These are phyloP conservation scores for Champsocephalus gunnari DNA, from an alignment of 2,797 vertebrate species.

Conservation along the genomic window DNA sequence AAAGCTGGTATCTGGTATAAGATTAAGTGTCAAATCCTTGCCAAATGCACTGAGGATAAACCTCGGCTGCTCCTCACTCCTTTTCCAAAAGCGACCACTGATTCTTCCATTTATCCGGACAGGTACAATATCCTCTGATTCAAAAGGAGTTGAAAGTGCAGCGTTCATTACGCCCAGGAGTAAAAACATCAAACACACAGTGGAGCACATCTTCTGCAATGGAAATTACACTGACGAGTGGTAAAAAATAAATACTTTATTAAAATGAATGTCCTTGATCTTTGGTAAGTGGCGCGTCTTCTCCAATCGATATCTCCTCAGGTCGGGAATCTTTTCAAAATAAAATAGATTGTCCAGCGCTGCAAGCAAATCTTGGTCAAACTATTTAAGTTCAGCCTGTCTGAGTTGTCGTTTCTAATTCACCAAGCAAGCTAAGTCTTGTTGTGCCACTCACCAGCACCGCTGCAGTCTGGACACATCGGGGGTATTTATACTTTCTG, in stretches of 20 bases:
- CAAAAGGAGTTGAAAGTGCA: slow-evolving; percentile 61
- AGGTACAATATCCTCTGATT: slow-evolving; percentile 83
- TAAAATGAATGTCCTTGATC: slow-evolving; percentile 12
- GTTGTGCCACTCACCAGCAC: slow-evolving; percentile 67
- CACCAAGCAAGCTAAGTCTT: slow-evolving; percentile 37
- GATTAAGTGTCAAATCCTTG: slow-evolving; percentile 83
- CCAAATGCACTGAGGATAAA: slow-evolving; percentile 88
- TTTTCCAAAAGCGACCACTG: slow-evolving; percentile 76
- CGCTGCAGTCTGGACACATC: slow-evolving; percentile 79
- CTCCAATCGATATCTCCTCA: slow-evolving; percentile 1
- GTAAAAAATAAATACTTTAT: slow-evolving; percentile 6
- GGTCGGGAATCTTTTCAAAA: slow-evolving; percentile 23
- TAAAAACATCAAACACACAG: slow-evolving; percentile 54
- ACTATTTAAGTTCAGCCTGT: slow-evolving; percentile 36
- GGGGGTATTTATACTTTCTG: slow-evolving; percentile 94
- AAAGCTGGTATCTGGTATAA: slow-evolving; percentile 90
- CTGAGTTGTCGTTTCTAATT: slow-evolving; percentile 21
- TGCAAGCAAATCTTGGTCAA: slow-evolving; percentile 53
- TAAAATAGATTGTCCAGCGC: slow-evolving; percentile 37
- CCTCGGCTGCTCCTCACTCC: slow-evolving; percentile 79
- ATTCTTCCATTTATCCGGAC: slow-evolving; percentile 71
- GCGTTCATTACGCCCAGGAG: slow-evolving; percentile 66
- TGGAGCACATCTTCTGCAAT: slow-evolving; percentile 66
- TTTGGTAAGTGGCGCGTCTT: slow-evolving; percentile 22
- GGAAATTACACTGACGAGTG: slow-evolving; percentile 16